These are phyloP conservation scores for Temnothorax unifasciatus DNA, from an alignment of 2,888 invertebrate genomes.

Conservation along the genomic window DNA sequence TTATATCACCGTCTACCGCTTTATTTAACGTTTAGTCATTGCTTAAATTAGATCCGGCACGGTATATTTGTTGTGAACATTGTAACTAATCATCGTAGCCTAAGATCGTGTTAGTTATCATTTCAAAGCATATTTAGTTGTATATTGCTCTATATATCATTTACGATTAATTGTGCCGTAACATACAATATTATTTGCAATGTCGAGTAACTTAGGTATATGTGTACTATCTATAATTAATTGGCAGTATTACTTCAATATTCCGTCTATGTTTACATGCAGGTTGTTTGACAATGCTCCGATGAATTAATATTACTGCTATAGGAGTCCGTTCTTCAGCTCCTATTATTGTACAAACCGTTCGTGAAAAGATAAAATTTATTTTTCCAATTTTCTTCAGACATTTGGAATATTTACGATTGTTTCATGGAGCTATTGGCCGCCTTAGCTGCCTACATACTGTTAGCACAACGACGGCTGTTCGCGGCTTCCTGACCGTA, in stretches of 20 bases:
- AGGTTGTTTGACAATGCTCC: not conserved
- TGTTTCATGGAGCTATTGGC: not conserved
- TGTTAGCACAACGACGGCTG: conserved; percentile 9
- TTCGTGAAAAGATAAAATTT: not conserved
- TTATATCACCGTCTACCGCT: not conserved
- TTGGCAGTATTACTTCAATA: not conserved
- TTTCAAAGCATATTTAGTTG: not conserved
- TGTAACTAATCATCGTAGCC: not conserved
- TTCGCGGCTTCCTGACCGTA: conserved; percentile 20
- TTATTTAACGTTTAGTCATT: not conserved
- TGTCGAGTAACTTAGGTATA: not conserved
- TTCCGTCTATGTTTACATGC: not conserved
- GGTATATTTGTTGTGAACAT: not conserved
- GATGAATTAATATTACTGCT: conserved; percentile 9
- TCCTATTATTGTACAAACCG: not conserved
- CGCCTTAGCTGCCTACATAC: not conserved
- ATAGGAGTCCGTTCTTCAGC: not conserved
- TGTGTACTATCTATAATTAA: conserved; percentile 17
- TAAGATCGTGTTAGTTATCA: not conserved
- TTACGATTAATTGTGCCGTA: conserved; percentile 14
- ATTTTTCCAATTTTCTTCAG: not conserved
- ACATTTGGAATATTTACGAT: conserved; percentile 19
- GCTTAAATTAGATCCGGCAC: not conserved
- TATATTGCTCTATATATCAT: not conserved
- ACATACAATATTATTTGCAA: not conserved